Percentiles rank a stretch among this genome's conserved stretches.
Evolutionary conservation across 2,797 vertebrate genomes (phyloP).

Genomic region (Onychomys arenicola): DNA sequence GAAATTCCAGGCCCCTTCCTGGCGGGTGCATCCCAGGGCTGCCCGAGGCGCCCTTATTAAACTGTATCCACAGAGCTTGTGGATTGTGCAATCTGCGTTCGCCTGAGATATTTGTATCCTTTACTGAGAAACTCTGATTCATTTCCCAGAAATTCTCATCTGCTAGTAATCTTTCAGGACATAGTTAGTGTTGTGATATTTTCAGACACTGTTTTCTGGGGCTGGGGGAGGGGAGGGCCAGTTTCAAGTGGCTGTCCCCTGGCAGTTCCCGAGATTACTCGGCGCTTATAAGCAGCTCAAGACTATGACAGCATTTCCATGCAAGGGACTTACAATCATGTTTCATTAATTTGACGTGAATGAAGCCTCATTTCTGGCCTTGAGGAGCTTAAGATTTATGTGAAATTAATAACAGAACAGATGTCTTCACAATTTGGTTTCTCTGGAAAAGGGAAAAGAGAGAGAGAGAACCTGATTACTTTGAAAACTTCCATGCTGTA

Average conservation of each 20-base stretch:
- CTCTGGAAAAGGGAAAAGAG: constrained; percentile 87
- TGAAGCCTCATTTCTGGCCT: constrained; percentile 97
- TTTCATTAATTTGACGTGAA: constrained; percentile 99
- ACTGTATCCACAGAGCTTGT: constrained; percentile 71
- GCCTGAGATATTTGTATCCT: constrained; percentile 87
- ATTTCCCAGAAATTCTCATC: constrained; percentile 91
- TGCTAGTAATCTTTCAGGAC: constrained; percentile 93
- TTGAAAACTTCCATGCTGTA: constrained; percentile 92
- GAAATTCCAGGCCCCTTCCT: constrained; percentile 48
- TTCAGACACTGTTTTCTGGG: constrained; percentile 94
- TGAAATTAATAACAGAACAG: constrained; percentile 99
- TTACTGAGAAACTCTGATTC: constrained; percentile 90
- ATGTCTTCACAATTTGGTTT: constrained; percentile 96
- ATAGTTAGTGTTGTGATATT: constrained; percentile 94
- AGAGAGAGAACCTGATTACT: constrained; percentile 88
- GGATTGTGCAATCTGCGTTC: constrained; percentile 86
- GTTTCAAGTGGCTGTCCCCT: constrained; percentile 94
- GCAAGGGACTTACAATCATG: constrained; percentile 98
- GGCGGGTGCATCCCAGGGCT: background rate
- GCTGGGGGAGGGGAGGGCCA: constrained; percentile 81
- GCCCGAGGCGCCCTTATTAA: constrained; percentile 68
- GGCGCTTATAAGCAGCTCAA: constrained; percentile 97
- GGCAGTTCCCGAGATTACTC: constrained; percentile 96
- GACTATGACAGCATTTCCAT: constrained; percentile 96
- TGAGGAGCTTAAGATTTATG: constrained; percentile 98